Evolutionary conservation across 2,113 vertebrate species (phyloP).

Genomic region (Antigone vipio): DNA sequence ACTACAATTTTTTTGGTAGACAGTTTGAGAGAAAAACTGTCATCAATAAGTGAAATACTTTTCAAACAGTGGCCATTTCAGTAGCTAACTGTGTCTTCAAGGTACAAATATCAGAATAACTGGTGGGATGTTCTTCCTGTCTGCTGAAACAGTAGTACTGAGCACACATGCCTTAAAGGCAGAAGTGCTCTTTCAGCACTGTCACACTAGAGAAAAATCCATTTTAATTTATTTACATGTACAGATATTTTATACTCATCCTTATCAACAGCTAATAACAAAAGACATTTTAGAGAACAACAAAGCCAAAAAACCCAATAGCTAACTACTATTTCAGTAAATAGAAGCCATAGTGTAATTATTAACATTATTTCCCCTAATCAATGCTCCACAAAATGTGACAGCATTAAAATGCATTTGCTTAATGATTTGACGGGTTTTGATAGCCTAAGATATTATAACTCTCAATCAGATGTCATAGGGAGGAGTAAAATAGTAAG

Average conservation of each 20-base stretch:
- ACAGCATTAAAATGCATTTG: background rate
- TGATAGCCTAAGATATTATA: background rate
- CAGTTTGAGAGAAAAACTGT: background rate
- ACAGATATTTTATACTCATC: background rate
- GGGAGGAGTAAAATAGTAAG: background rate
- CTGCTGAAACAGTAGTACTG: background rate
- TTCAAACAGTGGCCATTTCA: background rate
- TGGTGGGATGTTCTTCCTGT: background rate
- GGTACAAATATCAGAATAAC: background rate
- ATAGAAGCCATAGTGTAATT: background rate
- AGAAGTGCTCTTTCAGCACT: background rate
- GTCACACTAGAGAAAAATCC: background rate
- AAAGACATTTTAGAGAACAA: background rate
- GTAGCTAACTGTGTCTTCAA: background rate
- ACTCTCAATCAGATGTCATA: background rate
- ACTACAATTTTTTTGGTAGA: background rate
- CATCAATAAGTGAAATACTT: background rate
- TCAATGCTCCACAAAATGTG: background rate
- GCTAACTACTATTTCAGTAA: background rate
- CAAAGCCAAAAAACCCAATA: background rate
- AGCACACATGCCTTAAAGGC: background rate
- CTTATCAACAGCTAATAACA: background rate
- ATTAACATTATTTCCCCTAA: background rate
- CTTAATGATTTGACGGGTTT: background rate
- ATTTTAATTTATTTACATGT: background rate